Conservation (phyloP, 2,797 vertebrate species). For the Brachyrhaphis roseni region DNA sequence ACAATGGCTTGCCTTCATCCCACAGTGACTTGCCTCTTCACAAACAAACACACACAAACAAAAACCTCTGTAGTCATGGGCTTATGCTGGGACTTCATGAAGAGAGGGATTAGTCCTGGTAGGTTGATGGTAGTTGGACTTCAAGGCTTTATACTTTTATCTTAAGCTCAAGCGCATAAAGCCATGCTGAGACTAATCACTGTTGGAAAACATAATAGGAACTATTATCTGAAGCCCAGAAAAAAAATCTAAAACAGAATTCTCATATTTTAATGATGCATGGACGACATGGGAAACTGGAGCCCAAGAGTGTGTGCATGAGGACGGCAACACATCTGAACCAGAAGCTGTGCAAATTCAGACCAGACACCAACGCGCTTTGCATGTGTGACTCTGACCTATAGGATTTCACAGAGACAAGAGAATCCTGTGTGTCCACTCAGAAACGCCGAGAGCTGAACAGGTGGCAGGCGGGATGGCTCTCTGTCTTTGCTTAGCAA, state of each 20-base stretch:
- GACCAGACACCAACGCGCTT: conserved; percentile 57
- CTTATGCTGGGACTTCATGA: conserved; percentile 63
- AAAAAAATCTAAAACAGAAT: conserved; percentile 58
- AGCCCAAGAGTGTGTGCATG: conserved; percentile 28
- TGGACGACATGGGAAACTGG: conserved; percentile 62
- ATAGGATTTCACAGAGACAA: conserved; percentile 66
- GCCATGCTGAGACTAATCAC: conserved; percentile 26
- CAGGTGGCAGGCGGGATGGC: conserved; percentile 64
- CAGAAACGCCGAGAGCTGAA: conserved; percentile 45
- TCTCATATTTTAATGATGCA: conserved; percentile 67
- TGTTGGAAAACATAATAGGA: conserved; percentile 45
- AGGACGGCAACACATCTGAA: conserved; percentile 44
- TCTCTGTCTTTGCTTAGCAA: conserved; percentile 67
- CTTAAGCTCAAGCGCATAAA: conserved; percentile 14
- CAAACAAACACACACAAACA: conserved; percentile 21
- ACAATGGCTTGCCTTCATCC: conserved; percentile 71
- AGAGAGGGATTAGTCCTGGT: conserved; percentile 58
- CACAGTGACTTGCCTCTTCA: conserved; percentile 35
- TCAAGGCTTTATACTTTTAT: conserved; percentile 26
- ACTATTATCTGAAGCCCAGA: conserved; percentile 50
- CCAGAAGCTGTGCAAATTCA: conserved; percentile 56
- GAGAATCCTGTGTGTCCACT: conserved; percentile 58
- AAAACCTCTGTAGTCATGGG: conserved; percentile 12
- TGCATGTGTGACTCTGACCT: conserved; percentile 61
- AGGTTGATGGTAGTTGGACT: conserved; percentile 44